A percentile compares a stretch with the other conserved stretches of the same genome.
phyloP scores from a whole-genome alignment of 2,797 vertebrate species.

The Phylloscopus collybita region DNA sequence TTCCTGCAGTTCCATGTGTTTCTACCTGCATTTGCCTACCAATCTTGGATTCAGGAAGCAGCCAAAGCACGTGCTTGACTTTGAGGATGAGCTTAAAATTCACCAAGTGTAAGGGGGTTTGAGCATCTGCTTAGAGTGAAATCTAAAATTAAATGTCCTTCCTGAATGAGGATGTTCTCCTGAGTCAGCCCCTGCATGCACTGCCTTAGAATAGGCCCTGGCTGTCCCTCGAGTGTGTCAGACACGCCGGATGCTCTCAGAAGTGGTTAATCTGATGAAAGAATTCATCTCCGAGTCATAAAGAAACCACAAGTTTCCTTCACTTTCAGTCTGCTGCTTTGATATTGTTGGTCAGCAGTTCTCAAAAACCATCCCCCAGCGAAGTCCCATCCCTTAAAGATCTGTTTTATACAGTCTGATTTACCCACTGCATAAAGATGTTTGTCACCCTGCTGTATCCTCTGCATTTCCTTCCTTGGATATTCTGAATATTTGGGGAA shows the following conservation, averaged over 20 bases:
- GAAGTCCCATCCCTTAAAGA: background rate
- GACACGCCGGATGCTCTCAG: conserved; percentile 38
- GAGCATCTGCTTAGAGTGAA: background rate
- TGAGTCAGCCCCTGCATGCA: background rate
- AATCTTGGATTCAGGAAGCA: background rate
- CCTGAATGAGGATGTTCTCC: background rate
- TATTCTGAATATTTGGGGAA: background rate
- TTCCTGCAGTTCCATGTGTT: background rate
- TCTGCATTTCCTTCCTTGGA: background rate
- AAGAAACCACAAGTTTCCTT: conserved; percentile 50
- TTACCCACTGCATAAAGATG: background rate
- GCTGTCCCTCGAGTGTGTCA: background rate
- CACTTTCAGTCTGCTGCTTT: conserved; percentile 41
- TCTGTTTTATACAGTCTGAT: background rate
- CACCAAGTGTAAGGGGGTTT: background rate
- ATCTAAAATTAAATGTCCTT: background rate
- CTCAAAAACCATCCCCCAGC: background rate
- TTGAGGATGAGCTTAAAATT: background rate
- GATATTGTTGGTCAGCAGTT: background rate
- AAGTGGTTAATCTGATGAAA: conserved; percentile 53
- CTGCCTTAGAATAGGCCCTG: background rate
- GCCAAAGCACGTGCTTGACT: background rate
- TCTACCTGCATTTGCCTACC: background rate
- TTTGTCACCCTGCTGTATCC: background rate
- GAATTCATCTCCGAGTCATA: conserved; percentile 33